Evolutionary conservation across 2,797 vertebrate genomes (phyloP).

Genomic region (Sylvia borin): DNA sequence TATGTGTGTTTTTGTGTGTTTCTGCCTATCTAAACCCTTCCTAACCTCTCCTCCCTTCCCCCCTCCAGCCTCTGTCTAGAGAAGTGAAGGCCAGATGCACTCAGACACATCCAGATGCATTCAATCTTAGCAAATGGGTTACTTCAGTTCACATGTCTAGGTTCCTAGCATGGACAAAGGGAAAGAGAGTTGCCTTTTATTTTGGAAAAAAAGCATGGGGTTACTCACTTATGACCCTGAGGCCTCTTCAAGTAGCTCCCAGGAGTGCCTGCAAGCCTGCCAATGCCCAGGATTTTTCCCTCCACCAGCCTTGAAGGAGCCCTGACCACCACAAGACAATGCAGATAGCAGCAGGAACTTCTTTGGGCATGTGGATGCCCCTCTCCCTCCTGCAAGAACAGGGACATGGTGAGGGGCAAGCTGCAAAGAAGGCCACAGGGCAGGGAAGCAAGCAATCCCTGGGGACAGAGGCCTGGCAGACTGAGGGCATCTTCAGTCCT

Average conservation of each 20-base stretch:
- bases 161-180: background rate
- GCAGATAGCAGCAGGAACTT: background rate
- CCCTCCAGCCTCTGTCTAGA: constrained; percentile 4
- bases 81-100: constrained; percentile 38
- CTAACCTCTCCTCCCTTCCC: constrained; percentile 21
- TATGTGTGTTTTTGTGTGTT: constrained; percentile 41
- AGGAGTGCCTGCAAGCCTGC: background rate
- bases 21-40: constrained; percentile 45
- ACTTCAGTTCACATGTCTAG: constrained; percentile 44
- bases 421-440: background rate
- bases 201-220: background rate
- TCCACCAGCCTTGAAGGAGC: background rate
- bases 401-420: background rate
- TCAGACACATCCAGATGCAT: constrained; percentile 47
- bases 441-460: background rate
- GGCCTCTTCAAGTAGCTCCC: background rate
- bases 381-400: background rate
- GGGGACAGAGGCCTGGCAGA: background rate
- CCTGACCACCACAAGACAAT: fast-evolving
- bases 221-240: background rate
- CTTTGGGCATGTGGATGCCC: background rate
- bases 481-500: background rate
- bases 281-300: background rate
- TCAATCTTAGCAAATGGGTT: constrained; percentile 48
- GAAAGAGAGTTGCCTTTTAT: background rate